Evolutionary conservation across 2,113 vertebrate genomes (phyloP), one percentile per base, ranked within the genome.

Genomic region (Brienomyrus longianalis): DNA sequence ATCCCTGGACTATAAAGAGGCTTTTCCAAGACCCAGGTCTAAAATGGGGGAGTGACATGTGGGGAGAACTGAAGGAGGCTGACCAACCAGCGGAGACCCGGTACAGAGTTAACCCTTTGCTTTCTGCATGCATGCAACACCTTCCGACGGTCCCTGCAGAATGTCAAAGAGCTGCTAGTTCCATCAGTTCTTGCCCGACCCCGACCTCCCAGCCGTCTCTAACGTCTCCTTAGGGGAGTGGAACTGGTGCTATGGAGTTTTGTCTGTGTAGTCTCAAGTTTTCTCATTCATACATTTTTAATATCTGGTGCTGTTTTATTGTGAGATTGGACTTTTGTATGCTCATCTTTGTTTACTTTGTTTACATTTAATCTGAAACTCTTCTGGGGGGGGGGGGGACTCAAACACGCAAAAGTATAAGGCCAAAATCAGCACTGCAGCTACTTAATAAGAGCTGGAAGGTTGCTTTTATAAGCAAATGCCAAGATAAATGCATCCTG

Each of bases 221-320:
- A 45, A 90, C 94, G 47, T 90, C 87, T 45, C 83, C 56, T 91
- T 91, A 93, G 80, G 59, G 91, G 91, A 85, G 91, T 90, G 83
- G 89, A 94, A 89, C 92, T 93, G 96, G 95, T 96, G 95, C 96
- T 96, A 93, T 91, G 91, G 93, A 93, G 93, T 84, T 27, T 90
- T 91, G 91, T 90, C 94, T 90, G 87, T 91, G 93, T 91, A 86
- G 56, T 93, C 93, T 92, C 91, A 93, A 92, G 91, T 93, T 94
- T 92, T 94, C 94, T 91, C 93, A 93, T 93, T 91, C 17, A 93
- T 94, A 92, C 93, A 92, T 95, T 93, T 90, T 95, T 93, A 93
- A 92, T 96, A 95, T 96, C 94, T 95, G 95, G 95, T 96, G 95
- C 95, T 95, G 92, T 95, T 94, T 92, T 93, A 95, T 94, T 92